Conservation (phyloP, 1,140 invertebrate species). For the Theocolax elegans region DNA sequence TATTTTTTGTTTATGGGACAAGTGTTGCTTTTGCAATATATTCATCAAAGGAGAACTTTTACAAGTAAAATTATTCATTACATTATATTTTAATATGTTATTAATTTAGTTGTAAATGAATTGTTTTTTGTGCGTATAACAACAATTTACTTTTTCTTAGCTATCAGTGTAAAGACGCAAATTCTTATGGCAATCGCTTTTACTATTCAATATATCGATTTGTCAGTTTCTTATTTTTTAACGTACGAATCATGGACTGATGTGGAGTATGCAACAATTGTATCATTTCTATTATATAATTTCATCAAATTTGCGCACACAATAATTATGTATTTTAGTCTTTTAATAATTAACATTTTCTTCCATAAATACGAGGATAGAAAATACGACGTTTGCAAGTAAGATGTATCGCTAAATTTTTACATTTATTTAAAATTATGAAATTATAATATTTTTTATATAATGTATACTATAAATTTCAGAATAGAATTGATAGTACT, state of each 20-base stretch:
- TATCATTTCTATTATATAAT: no score
- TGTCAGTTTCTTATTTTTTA: background rate
- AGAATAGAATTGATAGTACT: background rate
- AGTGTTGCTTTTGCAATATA: background rate
- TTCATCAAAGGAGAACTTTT: background rate
- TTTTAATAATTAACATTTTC: background rate
- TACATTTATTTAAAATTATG: background rate
- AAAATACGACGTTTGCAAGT: background rate
- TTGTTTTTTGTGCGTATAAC: background rate
- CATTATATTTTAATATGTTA: no score
- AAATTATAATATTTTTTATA: no score
- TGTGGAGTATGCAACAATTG: no score
- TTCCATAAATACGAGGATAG: background rate
- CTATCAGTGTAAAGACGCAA: slow-evolving; percentile 1
- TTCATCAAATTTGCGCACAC: background rate
- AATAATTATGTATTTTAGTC: background rate
- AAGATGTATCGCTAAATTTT: no score
- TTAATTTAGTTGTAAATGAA: no score
- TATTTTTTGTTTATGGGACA: slow-evolving; percentile 10
- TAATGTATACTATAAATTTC: no score
- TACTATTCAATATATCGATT: background rate
- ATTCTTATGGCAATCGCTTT: background rate
- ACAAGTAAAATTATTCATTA: no score
- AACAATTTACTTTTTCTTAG: background rate
- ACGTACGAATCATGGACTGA: background rate